phyloP scores from a whole-genome alignment of 1,140 invertebrate genomes.

The Trypoxylus dichotomus region DNA sequence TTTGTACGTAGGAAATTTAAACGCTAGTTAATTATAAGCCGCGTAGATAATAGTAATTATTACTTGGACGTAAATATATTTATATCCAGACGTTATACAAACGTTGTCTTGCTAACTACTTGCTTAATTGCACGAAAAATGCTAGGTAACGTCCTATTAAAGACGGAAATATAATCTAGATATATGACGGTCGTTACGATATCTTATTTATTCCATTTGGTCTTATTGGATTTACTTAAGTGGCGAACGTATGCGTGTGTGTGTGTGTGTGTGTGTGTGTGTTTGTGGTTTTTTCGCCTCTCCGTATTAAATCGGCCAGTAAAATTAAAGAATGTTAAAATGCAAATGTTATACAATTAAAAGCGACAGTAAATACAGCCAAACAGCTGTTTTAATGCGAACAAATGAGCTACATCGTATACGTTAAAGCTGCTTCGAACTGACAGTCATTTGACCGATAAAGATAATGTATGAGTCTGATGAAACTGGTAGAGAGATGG shows the following conservation, averaged over 20 bases:
- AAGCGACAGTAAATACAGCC: not conserved
- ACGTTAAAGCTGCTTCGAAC: not conserved
- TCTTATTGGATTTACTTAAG: too few relatives aligned
- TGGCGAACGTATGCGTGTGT: too few relatives aligned
- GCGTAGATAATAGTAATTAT: not conserved
- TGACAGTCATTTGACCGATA: not conserved
- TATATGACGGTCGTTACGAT: not conserved
- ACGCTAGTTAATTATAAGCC: not conserved
- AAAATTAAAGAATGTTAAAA: constrained; percentile 6
- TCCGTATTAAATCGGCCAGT: not conserved
- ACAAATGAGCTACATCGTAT: not conserved
- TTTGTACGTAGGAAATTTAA: too few relatives aligned
- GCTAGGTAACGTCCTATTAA: not conserved
- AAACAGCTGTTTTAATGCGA: not conserved
- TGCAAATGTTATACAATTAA: constrained; percentile 22
- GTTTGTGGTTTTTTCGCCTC: not conserved
- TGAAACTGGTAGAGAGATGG: not conserved
- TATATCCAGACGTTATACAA: too few relatives aligned
- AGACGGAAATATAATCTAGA: not conserved
- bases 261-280: too few relatives aligned
- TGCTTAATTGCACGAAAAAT: not conserved
- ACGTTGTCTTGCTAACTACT: too few relatives aligned
- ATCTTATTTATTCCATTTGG: not conserved
- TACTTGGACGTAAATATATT: not conserved
- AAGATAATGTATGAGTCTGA: not conserved